These are phyloP conservation scores for Steinernema feltiae DNA, from an alignment of 1,140 invertebrate species.

Conservation along the genomic window DNA sequence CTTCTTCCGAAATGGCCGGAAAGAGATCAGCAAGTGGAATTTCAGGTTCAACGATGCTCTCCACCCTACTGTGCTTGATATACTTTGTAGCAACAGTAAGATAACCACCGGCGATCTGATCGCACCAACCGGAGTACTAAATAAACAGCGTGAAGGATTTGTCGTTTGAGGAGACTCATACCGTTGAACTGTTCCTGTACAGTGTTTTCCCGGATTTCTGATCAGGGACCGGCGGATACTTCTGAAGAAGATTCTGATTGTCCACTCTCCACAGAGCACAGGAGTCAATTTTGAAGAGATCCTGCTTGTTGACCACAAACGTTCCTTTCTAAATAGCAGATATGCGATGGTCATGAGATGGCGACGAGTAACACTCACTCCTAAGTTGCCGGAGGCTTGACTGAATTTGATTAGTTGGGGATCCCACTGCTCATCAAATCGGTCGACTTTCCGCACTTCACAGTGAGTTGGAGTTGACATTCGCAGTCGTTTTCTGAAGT, in stretches of 20 bases:
- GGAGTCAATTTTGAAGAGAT: conserved; percentile 31
- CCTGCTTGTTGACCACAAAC: conserved; percentile 39
- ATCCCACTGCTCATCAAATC: not conserved
- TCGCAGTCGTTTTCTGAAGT: not conserved
- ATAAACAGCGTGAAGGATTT: conserved; percentile 21
- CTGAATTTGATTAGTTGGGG: conserved; percentile 23
- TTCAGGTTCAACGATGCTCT: conserved; percentile 41
- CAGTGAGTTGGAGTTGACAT: not conserved
- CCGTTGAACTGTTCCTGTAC: conserved; percentile 39
- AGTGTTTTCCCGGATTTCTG: conserved; percentile 12
- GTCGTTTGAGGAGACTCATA: conserved; percentile 18
- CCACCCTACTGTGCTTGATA: conserved; percentile 34
- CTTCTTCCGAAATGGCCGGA: conserved; percentile 29
- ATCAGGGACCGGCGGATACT: conserved; percentile 28
- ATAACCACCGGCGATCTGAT: conserved; percentile 34
- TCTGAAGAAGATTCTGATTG: conserved; percentile 43
- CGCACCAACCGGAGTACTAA: conserved; percentile 46
- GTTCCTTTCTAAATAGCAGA: conserved; percentile 44
- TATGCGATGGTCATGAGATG: not conserved
- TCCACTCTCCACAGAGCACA: conserved; percentile 43
- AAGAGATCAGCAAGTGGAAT: conserved; percentile 34
- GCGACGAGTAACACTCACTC: conserved; percentile 17
- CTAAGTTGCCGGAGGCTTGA: conserved; percentile 28
- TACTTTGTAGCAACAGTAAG: conserved; percentile 27
- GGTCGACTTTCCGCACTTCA: conserved; percentile 7